Evolutionary conservation across 2,797 vertebrate genomes (phyloP).

Genomic region (Tenualosa thibaudeaui): DNA sequence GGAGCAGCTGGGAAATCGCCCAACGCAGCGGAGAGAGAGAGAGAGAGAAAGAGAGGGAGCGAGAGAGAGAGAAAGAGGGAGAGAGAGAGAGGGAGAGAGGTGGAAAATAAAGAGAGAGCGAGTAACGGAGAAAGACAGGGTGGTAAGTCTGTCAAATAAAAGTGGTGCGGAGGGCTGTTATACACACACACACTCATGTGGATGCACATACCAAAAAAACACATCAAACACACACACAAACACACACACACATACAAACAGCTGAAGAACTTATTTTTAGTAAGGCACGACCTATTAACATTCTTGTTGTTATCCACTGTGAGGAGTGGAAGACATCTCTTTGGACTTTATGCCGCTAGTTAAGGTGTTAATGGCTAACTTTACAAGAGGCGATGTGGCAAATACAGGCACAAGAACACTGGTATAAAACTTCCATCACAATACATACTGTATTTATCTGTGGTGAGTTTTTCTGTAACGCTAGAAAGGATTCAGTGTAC

Average conservation of each 20-base stretch:
- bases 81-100: neutral
- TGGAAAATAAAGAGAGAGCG: too few relatives aligned
- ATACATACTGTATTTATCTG: neutral
- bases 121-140: neutral
- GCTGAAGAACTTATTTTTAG: neutral
- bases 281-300: neutral
- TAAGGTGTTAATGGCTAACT: constrained; percentile 13
- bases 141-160: neutral
- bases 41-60: too few relatives aligned
- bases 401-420: neutral
- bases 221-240: neutral
- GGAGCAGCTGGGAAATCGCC: neutral
- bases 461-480: neutral
- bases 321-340: neutral
- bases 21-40: neutral
- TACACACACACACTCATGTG: neutral
- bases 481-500: neutral
- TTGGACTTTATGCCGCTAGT: neutral
- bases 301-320: neutral
- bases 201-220: neutral
- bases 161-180: neutral
- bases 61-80: neutral
- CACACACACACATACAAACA: too few relatives aligned
- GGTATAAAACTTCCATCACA: neutral
- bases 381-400: neutral